Evolutionary conservation across 2,113 vertebrate genomes (phyloP), one percentile per base, ranked within the genome.

Genomic region (Podarcis muralis): DNA sequence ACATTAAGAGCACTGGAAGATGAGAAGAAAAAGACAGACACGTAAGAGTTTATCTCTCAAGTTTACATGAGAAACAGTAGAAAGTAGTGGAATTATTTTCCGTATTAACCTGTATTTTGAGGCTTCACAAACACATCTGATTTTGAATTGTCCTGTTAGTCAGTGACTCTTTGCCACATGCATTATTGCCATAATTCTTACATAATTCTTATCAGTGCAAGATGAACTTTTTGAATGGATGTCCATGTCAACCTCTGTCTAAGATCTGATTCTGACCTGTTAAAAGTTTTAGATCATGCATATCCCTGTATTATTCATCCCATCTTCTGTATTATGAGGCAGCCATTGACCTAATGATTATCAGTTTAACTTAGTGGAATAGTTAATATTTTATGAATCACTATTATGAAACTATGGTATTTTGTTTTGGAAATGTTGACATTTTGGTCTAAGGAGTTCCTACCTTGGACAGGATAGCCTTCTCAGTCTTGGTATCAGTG

Each of bases 1-100:
- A 99, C 99, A 0, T 96, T 99, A 32, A 96, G 99, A 80, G 98
- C 99, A 2, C 94, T 99, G 93, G 99, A 99, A 93, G 98, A 99
- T 69, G 99, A 99, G 94, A 99, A 99, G 96, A 99, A 99, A 92
- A 99, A 99, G 95, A 99, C 99, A 69, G 99, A 99, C 96, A 99
- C 98, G 99, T 99, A 95, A 97, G 97, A 91, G 68, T 32, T 30
- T 35, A 69, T 40, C 81, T n/a, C 5, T 74, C 4, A 0, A 3
- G 72, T 93, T 88, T 90, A 53, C 89, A 25, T 85, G 93, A 89
- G 43, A 93, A 91, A 75, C 81, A 84, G 89, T 83, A 84, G 9
- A 84, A 84, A 90, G 1, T 69, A n/a, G 88, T 94, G 88, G 59
- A 62, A 20, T 62, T 15, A 62, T 18, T 77, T 43, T 72, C 23